Base-by-base conservation (phyloP, 2,888 invertebrate genomes). In the Trachelus iudaicus region DNA sequence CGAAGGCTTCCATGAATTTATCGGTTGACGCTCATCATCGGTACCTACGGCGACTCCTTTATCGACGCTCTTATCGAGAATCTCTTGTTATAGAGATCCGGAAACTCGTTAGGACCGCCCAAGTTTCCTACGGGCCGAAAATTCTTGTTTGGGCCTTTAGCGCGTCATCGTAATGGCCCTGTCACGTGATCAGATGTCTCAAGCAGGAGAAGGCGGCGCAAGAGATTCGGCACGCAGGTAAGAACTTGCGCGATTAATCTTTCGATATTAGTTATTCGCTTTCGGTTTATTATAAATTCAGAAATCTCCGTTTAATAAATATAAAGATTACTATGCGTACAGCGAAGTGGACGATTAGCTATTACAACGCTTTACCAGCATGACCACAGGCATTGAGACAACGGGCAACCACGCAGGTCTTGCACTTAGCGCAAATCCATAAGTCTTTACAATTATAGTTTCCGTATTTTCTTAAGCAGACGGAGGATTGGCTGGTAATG, bases 371-470 rank as follows among this genome's bases (percentile, higher is more conserved):
- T 56, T 23, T 56, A 56, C 56, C 23, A 23, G 1, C 23, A 23
- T 9, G 56, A 15, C 23, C 56, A 56, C 23, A 23, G 9, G 23
- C 56, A 56, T 56, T 2, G 56, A 56, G 56, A 56, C 56, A 56
- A 23, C 56, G 56, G 23, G 6, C 56, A 56, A 56, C 56, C 56
- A 56, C 23, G 56, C 56, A 2, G 56, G 2, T 56, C 56, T 23
- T 0, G 56, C 56, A 56, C 34, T 71, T 31, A 73, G 79, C 81
- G 82, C 79, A 83, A 85, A 86, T 89, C 56, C 89, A 87, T 89
- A 89, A 88, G 87, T 89, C 88, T 88, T 83, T 84, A 85, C 89
- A 90, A 90, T 90, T 89, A 90, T 85, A 87, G 87, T 90, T 89
- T 88, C 87, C 87, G 85, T 87, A 87, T 88, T 90, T 90, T 88